Base-by-base conservation (phyloP, 2,888 invertebrate genomes). In the Anoplius nigerrimus region DNA sequence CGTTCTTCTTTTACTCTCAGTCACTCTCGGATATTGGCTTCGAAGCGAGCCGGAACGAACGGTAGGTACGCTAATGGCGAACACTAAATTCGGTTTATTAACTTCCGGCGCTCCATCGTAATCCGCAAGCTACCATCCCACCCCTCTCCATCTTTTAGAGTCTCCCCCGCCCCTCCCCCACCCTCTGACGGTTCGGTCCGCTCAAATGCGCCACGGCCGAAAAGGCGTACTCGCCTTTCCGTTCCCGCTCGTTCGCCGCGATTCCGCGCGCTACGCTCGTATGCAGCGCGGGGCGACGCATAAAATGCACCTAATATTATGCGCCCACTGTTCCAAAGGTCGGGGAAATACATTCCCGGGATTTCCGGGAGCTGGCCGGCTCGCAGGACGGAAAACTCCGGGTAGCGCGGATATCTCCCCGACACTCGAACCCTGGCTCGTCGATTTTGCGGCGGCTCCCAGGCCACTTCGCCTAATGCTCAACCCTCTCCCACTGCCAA, bases 51-150 rank as follows among this genome's bases (percentile, higher is more conserved):
- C 16, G 53, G 42, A 57, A 51, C 43, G 56, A 66, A 71, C 51
- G 63, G 66, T 58, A 57, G 56, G 22, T 57, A 61, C 69, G 68
- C 74, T 79, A 81, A 83, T 79, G 76, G 76, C 64, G 69, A 69
- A 78, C 76, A 79, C 74, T 81, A 82, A 84, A 84, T 85, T 83
- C 80, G 75, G 74, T 83, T 85, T 84, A 85, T 82, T 84, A 83
- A 85, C 82, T 82, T 83, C 82, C 81, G 74, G 74, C 61, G 58
- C 67, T 58, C 54, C 56, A 22, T 51, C 61, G 66, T 67, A 63
- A 73, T 76, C 69, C 66, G 57, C 74, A 48, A 70, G 68, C 66
- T 66, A 65, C 68, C 58, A 34, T 69, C 61, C 56, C 63, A 65
- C 62, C 24, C 62, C 66, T 71, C 72, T 73, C 69, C 70, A 74